A percentile compares a stretch with the other conserved stretches of the same genome.
Evolutionary conservation across 2,888 invertebrate genomes (phyloP).

Genomic region (Nineta flava): DNA sequence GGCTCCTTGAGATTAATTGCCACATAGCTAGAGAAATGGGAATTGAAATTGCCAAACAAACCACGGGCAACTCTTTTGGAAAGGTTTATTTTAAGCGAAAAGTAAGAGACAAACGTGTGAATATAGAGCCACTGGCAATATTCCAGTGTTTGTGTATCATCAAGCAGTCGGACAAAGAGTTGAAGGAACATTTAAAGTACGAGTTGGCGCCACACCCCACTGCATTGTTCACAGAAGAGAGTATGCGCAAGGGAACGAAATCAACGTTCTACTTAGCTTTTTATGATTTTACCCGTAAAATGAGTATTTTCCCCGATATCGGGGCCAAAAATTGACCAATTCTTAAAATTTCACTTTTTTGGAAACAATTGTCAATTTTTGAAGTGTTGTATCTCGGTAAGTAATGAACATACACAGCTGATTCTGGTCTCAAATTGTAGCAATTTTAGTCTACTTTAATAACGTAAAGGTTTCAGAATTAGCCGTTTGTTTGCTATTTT

Average conservation of each 20-base stretch:
- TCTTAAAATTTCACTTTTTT: too few species aligned
- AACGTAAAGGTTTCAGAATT: too few species aligned
- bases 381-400: too few species aligned
- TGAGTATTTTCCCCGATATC: too few species aligned
- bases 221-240: constrained; percentile 12
- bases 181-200: constrained; percentile 11
- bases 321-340: too few species aligned
- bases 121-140: constrained; percentile 13
- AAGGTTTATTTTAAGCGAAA: constrained; percentile 8
- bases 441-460: too few species aligned
- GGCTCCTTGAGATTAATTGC: constrained; percentile 11
- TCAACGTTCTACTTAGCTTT: constrained; percentile 11
- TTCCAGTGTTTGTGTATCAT: constrained; percentile 14
- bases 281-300: too few species aligned
- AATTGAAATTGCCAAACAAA: constrained; percentile 8
- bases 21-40: constrained; percentile 11
- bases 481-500: too few species aligned
- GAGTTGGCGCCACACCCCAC: constrained; percentile 13
- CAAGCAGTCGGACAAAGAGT: constrained; percentile 12
- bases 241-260: constrained; percentile 14
- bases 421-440: too few species aligned
- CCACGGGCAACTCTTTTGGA: constrained; percentile 9
- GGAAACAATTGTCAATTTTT: too few species aligned
- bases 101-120: constrained; percentile 9
- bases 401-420: too few species aligned